Conservation (phyloP, 2,888 invertebrate species). For the Hydrotaea cyrtoneurina region DNA sequence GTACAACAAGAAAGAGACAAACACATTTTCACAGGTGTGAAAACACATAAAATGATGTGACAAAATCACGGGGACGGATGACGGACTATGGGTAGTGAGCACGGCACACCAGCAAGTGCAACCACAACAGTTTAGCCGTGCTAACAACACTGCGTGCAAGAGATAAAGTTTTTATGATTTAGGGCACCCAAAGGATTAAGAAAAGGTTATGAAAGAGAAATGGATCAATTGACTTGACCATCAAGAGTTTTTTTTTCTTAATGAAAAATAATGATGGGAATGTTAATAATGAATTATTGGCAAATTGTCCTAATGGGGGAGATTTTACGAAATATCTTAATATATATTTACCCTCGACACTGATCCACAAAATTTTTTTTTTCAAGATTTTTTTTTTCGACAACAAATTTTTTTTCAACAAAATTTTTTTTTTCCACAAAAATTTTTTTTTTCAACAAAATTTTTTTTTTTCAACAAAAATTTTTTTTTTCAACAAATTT, state of each 20-base stretch:
- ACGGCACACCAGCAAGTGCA: neutral
- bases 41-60: neutral
- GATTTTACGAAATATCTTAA: slow-evolving; percentile 14
- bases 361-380: no score
- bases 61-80: neutral
- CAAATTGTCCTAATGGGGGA: neutral
- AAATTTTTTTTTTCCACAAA: no score
- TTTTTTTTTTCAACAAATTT: no score
- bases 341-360: no score
- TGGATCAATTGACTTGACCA: slow-evolving; percentile 38
- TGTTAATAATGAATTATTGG: slow-evolving; percentile 5
- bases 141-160: slow-evolving; percentile 39
- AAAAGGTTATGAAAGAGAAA: slow-evolving; percentile 32
- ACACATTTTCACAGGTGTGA: neutral
- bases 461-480: no score
- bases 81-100: neutral
- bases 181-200: slow-evolving; percentile 46
- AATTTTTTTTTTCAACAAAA: no score
- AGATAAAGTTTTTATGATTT: slow-evolving; percentile 52
- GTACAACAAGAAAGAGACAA: neutral
- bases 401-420: no score
- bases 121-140: slow-evolving; percentile 39
- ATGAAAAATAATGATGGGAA: slow-evolving; percentile 23
- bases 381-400: no score
- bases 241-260: no score